A percentile compares a stretch with the other conserved stretches of the same genome.
phyloP scores from a whole-genome alignment of 2,113 vertebrate species.

The Datnioides undecimradiatus region DNA sequence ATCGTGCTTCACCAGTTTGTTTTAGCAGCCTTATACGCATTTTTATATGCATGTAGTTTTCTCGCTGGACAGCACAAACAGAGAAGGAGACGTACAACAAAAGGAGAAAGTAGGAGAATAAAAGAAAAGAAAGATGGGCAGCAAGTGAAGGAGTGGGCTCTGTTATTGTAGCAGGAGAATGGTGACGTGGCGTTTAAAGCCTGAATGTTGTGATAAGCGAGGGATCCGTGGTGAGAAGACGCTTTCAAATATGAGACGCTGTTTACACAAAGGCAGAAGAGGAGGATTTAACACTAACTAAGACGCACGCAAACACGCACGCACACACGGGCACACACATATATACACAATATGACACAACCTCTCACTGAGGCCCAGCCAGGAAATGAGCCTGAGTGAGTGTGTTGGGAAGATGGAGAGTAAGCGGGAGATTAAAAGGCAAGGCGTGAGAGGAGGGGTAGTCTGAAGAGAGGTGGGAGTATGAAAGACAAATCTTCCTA shows the following conservation, averaged over 20 bases:
- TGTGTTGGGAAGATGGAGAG: slow-evolving; percentile 68
- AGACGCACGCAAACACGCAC: slow-evolving; percentile 38
- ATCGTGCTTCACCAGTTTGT: background rate
- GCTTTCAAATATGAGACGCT: slow-evolving; percentile 69
- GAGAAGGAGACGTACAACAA: slow-evolving; percentile 25
- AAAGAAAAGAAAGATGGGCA: slow-evolving; percentile 56
- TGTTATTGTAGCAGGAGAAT: slow-evolving; percentile 63
- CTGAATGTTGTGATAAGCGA: slow-evolving; percentile 73
- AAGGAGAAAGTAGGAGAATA: slow-evolving; percentile 60
- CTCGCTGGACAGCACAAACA: background rate
- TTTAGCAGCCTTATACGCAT: too few species aligned
- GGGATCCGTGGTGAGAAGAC: slow-evolving; percentile 56
- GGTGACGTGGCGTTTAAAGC: slow-evolving; percentile 67
- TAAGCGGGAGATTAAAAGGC: slow-evolving; percentile 76
- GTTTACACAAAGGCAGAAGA: slow-evolving; percentile 72
- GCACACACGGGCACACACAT: slow-evolving; percentile 10
- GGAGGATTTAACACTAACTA: slow-evolving; percentile 73
- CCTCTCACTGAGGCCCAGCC: slow-evolving; percentile 65
- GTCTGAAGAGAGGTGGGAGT: slow-evolving; percentile 80
- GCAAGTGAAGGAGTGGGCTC: slow-evolving; percentile 56
- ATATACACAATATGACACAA: slow-evolving; percentile 53
- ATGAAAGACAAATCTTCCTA: slow-evolving; percentile 83
- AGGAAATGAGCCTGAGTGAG: slow-evolving; percentile 73
- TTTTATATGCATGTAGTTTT: slow-evolving; percentile 20
- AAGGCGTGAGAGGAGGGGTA: slow-evolving; percentile 74